Conservation (phyloP, 2,888 invertebrate genomes). For the Eupithecia dodoneata region DNA sequence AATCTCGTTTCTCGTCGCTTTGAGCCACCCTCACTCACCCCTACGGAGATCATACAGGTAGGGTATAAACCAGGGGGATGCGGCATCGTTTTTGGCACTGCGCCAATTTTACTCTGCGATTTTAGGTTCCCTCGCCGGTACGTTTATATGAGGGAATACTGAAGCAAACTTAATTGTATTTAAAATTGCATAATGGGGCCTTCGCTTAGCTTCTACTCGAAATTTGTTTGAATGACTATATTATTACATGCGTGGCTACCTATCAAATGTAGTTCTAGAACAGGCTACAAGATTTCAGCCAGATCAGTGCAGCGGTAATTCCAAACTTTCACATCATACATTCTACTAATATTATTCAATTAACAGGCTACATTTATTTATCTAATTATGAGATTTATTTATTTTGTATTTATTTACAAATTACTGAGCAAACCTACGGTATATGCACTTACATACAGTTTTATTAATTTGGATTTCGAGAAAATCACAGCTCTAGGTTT, state of each 20-base stretch:
- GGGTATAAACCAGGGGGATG: constrained; percentile 36
- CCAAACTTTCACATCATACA: too few species aligned
- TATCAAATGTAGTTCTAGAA: too few species aligned
- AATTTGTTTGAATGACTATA: background rate
- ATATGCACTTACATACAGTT: too few species aligned
- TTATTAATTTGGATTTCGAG: too few species aligned
- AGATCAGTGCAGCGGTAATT: too few species aligned
- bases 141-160: background rate
- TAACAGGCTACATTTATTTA: background rate
- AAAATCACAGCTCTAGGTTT: background rate
- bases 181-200: background rate
- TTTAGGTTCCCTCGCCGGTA: background rate
- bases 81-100: constrained; percentile 30
- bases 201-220: background rate
- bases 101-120: constrained; percentile 21
- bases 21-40: background rate
- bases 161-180: background rate
- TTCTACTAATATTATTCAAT: too few species aligned
- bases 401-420: background rate
- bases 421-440: background rate
- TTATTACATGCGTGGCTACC: background rate
- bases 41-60: constrained; percentile 34
- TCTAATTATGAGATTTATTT: background rate
- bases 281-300: too few species aligned
- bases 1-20: constrained; percentile 3